These are phyloP conservation scores for Leptodactylus fallax DNA, from an alignment of 2,797 vertebrate genomes.

Conservation along the genomic window DNA sequence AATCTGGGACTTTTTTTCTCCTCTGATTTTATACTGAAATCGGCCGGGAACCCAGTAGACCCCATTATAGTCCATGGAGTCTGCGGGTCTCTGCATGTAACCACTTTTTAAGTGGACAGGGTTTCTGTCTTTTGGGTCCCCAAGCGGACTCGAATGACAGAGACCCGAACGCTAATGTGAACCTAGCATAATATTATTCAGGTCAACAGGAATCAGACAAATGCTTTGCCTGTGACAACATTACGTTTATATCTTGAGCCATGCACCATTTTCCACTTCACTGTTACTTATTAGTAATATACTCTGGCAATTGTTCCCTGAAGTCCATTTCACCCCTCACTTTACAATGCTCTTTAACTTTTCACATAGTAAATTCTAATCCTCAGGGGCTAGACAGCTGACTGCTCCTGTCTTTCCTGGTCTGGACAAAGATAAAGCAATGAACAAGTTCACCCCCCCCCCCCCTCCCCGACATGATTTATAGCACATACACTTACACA, in stretches of 20 bases:
- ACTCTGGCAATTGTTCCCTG: slow-evolving; percentile 23
- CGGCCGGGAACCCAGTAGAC: no score
- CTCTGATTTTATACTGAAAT: no score
- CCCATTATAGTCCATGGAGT: no score
- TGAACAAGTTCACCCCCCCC: slow-evolving; percentile 25
- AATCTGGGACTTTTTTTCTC: no score
- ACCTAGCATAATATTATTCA: no score
- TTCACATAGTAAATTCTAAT: slow-evolving; percentile 34
- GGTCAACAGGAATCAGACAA: background rate
- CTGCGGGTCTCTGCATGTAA: no score
- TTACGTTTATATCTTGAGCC: background rate
- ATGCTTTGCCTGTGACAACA: background rate
- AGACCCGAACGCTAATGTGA: no score
- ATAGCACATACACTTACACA: slow-evolving; percentile 26
- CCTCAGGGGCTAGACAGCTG: slow-evolving; percentile 49
- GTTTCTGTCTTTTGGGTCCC: no score
- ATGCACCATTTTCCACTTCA: background rate
- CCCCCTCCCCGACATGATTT: no score
- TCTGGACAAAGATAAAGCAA: slow-evolving; percentile 43
- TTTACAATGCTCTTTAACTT: slow-evolving; percentile 36
- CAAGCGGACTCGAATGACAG: no score
- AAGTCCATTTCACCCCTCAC: slow-evolving; percentile 5
- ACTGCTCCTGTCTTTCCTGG: slow-evolving; percentile 51
- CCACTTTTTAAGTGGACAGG: no score
- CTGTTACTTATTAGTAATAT: slow-evolving; percentile 4